Conservation (phyloP, 2,797 vertebrate genomes). For the Enteromius radiatus region DNA sequence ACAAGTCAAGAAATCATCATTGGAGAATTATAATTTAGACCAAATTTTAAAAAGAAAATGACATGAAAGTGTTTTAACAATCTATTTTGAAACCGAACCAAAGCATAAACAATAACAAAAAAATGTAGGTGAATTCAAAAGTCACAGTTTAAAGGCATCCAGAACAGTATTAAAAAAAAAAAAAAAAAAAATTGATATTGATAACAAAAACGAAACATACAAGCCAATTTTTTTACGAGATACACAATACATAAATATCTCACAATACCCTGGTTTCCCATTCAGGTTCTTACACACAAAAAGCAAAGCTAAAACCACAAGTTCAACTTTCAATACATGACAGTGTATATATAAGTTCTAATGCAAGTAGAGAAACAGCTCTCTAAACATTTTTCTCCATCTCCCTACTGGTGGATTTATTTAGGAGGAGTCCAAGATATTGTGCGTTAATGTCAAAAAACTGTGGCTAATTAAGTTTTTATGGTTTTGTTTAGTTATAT, state of each 20-base stretch:
- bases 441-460: conserved; percentile 27
- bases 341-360: conserved; percentile 1
- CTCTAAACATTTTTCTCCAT: conserved; percentile 27
- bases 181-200: not conserved
- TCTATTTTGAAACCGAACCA: conserved; percentile 20
- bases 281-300: conserved; percentile 36
- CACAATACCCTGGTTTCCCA: conserved; percentile 17
- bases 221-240: conserved; percentile 7
- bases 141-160: conserved; percentile 32
- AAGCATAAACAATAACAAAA: conserved; percentile 26
- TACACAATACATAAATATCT: conserved; percentile 40
- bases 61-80: conserved; percentile 15
- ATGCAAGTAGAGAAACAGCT: conserved; percentile 56
- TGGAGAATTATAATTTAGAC: not conserved
- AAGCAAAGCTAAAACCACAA: conserved; percentile 37
- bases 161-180: conserved; percentile 17
- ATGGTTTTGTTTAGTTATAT: not conserved
- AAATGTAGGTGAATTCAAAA: conserved; percentile 7
- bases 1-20: not conserved
- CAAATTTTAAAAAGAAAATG: conserved; percentile 21
- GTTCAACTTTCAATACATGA: conserved; percentile 34
- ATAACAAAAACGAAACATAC: conserved; percentile 6
- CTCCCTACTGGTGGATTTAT: conserved; percentile 13
- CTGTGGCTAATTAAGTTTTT: conserved; percentile 18
- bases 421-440: conserved; percentile 31